Base-by-base conservation (phyloP, 2,113 vertebrate genomes). In the Cariama cristata region DNA sequence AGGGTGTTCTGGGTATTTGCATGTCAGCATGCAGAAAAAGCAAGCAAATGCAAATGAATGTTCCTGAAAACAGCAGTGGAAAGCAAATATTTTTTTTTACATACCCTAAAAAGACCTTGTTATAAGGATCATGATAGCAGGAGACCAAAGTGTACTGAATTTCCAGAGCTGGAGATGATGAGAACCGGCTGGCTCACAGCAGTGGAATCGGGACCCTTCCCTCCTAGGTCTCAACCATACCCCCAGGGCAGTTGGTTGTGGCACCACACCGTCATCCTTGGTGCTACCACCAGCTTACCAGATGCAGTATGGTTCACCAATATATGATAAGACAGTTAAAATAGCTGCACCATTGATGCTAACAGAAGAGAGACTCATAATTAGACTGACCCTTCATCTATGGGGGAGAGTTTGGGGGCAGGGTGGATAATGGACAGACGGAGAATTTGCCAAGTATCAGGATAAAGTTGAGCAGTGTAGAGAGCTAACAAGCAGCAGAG, bases 1-100 rank as follows among this genome's bases (percentile, higher is more conserved):
- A 32, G 53, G 35, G 66, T 44, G 63, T 32, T 79, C 69, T 79
- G 92, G 49, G 38, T 67, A 75, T 90, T 93, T 97, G 77, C 77
- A 72, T 23, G 86, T 52, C 77, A 85, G 77, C 16, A 2, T 75
- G 80, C 89, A 95, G 96, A 93, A 95, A 95, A 97, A 97, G 91
- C 87, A 94, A 91, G 93, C 47, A 97, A 90, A 96, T 95, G 93
- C 73, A 96, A 96, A 97, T 93, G 81, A 85, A 52, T 62, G 66
- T 90, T 95, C 92, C 93, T 90, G 84, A 93, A 87, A 96, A 82
- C 69, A 88, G 84, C 67, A 58, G 53, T 87, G 60, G 84, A 95
- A 96, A 95, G 89, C 79, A 96, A 94, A 77, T 62, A 71, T 56
- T 63, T 59, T 28, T 66, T 81, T 66, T 64, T 44, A 73, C 49